Conservation (phyloP, 2,113 vertebrate species). For the Labrus mixtus region DNA sequence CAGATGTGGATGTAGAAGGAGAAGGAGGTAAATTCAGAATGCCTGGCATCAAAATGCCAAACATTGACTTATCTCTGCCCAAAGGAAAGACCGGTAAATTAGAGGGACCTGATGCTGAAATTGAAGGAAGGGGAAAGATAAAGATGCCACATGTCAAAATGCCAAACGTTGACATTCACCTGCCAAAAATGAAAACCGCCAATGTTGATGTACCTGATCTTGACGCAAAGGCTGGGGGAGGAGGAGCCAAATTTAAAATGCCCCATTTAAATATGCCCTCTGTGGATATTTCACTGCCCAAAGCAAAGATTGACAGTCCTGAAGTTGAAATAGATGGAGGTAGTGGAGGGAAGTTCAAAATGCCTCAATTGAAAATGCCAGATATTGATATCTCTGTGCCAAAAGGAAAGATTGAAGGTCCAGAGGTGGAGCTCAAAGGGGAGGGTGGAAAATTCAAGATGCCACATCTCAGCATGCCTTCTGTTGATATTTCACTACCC, state of each 20-base stretch:
- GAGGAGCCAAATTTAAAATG: slow-evolving; percentile 60
- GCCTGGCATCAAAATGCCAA: slow-evolving; percentile 50
- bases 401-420: slow-evolving; percentile 54
- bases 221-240: slow-evolving; percentile 38
- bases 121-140: slow-evolving; percentile 47
- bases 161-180: slow-evolving; percentile 57
- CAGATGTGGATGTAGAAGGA: slow-evolving; percentile 33
- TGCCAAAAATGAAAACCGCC: slow-evolving; percentile 45
- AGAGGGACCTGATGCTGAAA: slow-evolving; percentile 49
- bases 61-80: slow-evolving; percentile 69
- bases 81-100: slow-evolving; percentile 42
- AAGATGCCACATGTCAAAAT: slow-evolving; percentile 61
- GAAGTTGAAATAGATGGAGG: slow-evolving; percentile 44
- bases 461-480: slow-evolving; percentile 67
- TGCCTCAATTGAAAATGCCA: slow-evolving; percentile 68
- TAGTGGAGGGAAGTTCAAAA: slow-evolving; percentile 38
- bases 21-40: slow-evolving; percentile 65
- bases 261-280: slow-evolving; percentile 73
- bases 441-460: slow-evolving; percentile 61
- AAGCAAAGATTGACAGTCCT: slow-evolving; percentile 50
- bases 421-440: slow-evolving; percentile 22
- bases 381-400: slow-evolving; percentile 38
- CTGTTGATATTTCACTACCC: slow-evolving; percentile 62
- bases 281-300: slow-evolving; percentile 59
- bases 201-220: slow-evolving; percentile 7